phyloP scores from a whole-genome alignment of 2,113 vertebrate species.

The Narcine bancroftii region DNA sequence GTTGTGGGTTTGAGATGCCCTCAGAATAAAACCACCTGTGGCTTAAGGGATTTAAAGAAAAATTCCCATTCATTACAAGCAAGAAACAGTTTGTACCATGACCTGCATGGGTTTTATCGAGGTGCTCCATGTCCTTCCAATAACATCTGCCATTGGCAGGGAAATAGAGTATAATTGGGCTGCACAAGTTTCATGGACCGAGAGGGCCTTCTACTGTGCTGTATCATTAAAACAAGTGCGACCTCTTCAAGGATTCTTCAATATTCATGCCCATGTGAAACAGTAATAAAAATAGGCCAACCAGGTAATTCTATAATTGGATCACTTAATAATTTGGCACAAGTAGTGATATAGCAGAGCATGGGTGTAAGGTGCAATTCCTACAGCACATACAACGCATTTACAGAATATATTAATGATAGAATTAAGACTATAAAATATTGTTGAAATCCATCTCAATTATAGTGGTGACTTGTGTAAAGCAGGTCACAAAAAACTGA shows the following conservation, averaged over 20 bases:
- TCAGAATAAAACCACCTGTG: background rate
- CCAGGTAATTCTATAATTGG: constrained; percentile 25
- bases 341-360: background rate
- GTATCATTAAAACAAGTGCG: no score
- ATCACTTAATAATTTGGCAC: background rate
- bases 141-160: no score
- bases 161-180: no score
- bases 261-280: background rate
- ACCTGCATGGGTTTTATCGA: no score
- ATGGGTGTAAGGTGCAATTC: background rate
- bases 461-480: background rate
- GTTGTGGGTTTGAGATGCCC: background rate
- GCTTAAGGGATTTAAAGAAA: background rate
- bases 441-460: constrained; percentile 3
- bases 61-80: background rate
- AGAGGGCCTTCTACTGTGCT: no score
- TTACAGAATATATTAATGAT: background rate
- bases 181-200: no score
- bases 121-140: no score
- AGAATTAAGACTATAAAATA: background rate
- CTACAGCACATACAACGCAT: background rate
- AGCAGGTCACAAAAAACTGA: background rate
- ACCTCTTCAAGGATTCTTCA: background rate
- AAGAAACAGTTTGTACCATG: no score
- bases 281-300: constrained; percentile 25